Evolutionary conservation across 1,140 invertebrate genomes (phyloP).

Genomic region (Lasioglossum baleicum): DNA sequence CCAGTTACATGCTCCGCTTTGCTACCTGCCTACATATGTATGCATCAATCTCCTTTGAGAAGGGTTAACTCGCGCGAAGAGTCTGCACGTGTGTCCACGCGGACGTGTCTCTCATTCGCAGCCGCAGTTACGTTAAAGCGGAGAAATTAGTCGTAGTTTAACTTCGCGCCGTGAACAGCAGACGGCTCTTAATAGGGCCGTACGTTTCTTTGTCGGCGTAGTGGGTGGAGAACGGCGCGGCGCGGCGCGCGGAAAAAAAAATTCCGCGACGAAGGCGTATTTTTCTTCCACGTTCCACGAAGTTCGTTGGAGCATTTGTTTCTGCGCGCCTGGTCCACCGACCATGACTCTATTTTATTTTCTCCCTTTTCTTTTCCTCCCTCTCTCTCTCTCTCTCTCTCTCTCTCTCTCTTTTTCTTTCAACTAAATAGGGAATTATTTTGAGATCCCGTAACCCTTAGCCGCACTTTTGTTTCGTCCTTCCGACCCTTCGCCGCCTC

Average conservation of each 20-base stretch:
- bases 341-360: constrained; percentile 1
- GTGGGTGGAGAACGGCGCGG: neutral
- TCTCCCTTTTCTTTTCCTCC: too few relatives aligned
- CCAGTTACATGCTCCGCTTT: too few relatives aligned
- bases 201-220: constrained; percentile 3
- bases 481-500: neutral
- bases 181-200: constrained; percentile 3
- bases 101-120: too few relatives aligned
- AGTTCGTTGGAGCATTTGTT: neutral
- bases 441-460: constrained; percentile 20
- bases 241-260: neutral
- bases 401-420: neutral
- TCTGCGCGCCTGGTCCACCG: neutral
- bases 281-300: neutral
- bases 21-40: too few relatives aligned
- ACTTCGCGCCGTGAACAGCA: neutral
- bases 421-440: constrained; percentile 17
- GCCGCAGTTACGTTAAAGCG: neutral
- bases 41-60: too few relatives aligned
- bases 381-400: neutral
- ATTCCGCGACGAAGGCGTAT: neutral
- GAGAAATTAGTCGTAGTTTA: constrained; percentile 31
- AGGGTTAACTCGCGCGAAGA: too few relatives aligned
- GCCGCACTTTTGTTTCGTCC: constrained; percentile 19
- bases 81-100: too few relatives aligned